A percentile compares a stretch with the other conserved stretches of the same genome.
phyloP scores from a whole-genome alignment of 2,888 invertebrate species.

The Dastarcus helophoroides region DNA sequence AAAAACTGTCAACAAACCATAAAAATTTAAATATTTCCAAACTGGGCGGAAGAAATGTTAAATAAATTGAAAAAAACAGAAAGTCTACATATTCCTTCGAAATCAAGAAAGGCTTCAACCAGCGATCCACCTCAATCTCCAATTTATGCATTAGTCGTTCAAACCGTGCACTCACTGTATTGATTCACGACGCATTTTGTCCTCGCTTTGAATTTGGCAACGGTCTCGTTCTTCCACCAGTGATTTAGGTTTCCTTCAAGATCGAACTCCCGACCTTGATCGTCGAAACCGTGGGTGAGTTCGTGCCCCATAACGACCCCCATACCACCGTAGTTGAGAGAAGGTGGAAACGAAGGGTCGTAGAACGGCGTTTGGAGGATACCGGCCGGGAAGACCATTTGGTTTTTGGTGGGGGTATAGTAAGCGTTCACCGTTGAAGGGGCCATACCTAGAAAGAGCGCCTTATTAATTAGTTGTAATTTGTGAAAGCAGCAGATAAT shows the following conservation, averaged over 20 bases:
- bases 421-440: conserved; percentile 93
- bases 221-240: conserved; percentile 96
- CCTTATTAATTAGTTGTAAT: no score
- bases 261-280: conserved; percentile 93
- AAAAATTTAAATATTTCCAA: no score
- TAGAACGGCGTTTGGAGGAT: conserved; percentile 93
- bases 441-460: conserved; percentile 59
- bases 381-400: conserved; percentile 94
- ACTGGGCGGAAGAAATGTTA: no score
- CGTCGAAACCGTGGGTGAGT: conserved; percentile 92
- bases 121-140: no score
- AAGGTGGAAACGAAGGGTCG: conserved; percentile 73
- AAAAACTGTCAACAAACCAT: no score
- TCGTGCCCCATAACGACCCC: conserved; percentile 98
- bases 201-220: conserved; percentile 73
- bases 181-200: conserved; percentile 85
- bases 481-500: no score
- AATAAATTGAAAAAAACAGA: no score
- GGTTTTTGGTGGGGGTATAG: conserved; percentile 90
- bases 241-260: conserved; percentile 84
- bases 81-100: no score
- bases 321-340: conserved; percentile 92
- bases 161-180: conserved; percentile 55
- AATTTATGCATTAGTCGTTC: neutral
- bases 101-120: no score